Conservation (phyloP, 2,888 invertebrate species). For the Standfussiana lucernea region DNA sequence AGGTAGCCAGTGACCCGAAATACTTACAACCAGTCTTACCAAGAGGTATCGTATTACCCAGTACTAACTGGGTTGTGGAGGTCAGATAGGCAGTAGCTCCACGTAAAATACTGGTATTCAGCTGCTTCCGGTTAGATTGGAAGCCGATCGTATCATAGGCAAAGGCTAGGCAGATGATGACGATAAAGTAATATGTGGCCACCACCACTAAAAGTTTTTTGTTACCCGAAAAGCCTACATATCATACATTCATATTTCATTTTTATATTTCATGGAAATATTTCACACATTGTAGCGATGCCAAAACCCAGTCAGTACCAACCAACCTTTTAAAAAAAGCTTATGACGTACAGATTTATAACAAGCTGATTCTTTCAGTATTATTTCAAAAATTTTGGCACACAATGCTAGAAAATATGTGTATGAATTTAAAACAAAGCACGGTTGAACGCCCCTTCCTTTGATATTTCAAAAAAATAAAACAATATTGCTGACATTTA, state of each 20-base stretch:
- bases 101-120: too few relatives aligned
- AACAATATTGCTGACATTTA: slow-evolving; percentile 11
- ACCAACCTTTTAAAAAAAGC: slow-evolving; percentile 51
- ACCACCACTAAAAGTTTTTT: neutral
- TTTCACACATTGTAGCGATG: slow-evolving; percentile 47
- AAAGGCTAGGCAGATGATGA: too few relatives aligned
- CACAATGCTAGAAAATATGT: slow-evolving; percentile 37
- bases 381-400: slow-evolving; percentile 50
- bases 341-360: slow-evolving; percentile 47
- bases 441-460: slow-evolving; percentile 25
- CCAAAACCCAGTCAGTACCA: slow-evolving; percentile 41
- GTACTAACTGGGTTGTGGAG: too few relatives aligned
- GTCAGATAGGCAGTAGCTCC: too few relatives aligned
- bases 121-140: too few relatives aligned
- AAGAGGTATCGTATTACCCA: too few relatives aligned
- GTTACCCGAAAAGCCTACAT: neutral
- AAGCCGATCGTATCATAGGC: too few relatives aligned
- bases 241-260: slow-evolving; percentile 16
- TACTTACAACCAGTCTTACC: too few relatives aligned
- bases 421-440: slow-evolving; percentile 26
- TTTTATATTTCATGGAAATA: slow-evolving; percentile 37
- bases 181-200: neutral
- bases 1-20: too few relatives aligned
- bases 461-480: slow-evolving; percentile 25
- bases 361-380: slow-evolving; percentile 45